Conservation (phyloP, 2,113 vertebrate genomes). For the Chaetodon trifascialis region DNA sequence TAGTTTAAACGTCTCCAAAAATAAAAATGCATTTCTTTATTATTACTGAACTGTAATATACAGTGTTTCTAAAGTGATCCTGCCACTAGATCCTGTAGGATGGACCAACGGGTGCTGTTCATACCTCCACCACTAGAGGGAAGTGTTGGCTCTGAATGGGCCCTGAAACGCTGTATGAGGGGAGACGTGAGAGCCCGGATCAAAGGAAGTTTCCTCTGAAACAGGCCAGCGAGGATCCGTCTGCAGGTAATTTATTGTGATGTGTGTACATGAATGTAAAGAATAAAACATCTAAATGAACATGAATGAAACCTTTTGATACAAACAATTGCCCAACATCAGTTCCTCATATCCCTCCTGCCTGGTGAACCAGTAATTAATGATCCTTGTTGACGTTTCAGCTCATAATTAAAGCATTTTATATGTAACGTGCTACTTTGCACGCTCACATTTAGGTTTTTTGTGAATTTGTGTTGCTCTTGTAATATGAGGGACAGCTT, state of each 20-base stretch:
- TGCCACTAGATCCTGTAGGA: not conserved
- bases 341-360: conserved; percentile 5
- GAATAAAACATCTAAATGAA: not conserved
- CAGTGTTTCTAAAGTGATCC: not conserved
- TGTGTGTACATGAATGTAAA: not conserved
- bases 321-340: not conserved
- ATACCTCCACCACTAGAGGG: conserved; percentile 78
- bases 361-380: conserved; percentile 6
- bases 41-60: not conserved
- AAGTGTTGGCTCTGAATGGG: conserved; percentile 75
- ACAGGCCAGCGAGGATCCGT: not conserved
- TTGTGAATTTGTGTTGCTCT: not conserved
- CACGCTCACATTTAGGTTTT: too few species aligned
- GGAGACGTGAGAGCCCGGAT: not conserved
- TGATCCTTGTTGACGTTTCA: conserved; percentile 9
- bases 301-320: not conserved
- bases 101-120: not conserved
- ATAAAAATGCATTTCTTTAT: not conserved
- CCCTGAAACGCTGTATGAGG: not conserved
- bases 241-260: not conserved
- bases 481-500: not conserved
- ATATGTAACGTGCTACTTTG: too few species aligned
- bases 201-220: not conserved
- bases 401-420: not conserved
- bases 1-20: too few species aligned